These are phyloP conservation scores for Gallinago paraguaiae DNA, from an alignment of 2,113 vertebrate species.

Conservation along the genomic window DNA sequence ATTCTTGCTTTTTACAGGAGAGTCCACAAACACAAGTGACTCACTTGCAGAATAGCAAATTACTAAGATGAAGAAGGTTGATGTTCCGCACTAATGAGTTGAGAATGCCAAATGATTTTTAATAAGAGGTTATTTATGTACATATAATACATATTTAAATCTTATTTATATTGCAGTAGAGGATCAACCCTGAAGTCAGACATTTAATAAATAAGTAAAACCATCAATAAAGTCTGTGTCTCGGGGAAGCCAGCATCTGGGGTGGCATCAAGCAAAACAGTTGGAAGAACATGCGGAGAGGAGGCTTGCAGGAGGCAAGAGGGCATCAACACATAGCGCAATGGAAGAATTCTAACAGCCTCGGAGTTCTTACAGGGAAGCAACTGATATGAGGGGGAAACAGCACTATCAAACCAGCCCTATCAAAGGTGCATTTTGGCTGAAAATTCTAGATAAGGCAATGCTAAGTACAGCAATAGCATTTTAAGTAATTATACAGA, in stretches of 20 bases:
- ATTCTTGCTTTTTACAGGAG: neutral
- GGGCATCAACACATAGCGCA: neutral
- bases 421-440: neutral
- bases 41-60: neutral
- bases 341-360: neutral
- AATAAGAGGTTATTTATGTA: conserved; percentile 12
- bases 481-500: conserved; percentile 12
- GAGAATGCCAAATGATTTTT: conserved; percentile 2
- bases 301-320: neutral
- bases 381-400: neutral
- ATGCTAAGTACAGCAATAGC: neutral
- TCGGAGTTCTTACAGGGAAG: neutral
- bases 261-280: neutral
- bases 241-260: neutral
- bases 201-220: conserved; percentile 3
- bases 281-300: neutral
- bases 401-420: neutral
- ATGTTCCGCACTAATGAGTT: neutral
- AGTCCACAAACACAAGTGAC: neutral
- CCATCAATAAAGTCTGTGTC: neutral
- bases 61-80: neutral
- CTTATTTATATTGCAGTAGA: neutral
- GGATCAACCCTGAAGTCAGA: conserved; percentile 17
- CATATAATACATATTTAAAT: neutral
- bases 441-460: neutral